Evolutionary conservation across 2,113 vertebrate genomes (phyloP).

Genomic region (Polypterus bichir): DNA sequence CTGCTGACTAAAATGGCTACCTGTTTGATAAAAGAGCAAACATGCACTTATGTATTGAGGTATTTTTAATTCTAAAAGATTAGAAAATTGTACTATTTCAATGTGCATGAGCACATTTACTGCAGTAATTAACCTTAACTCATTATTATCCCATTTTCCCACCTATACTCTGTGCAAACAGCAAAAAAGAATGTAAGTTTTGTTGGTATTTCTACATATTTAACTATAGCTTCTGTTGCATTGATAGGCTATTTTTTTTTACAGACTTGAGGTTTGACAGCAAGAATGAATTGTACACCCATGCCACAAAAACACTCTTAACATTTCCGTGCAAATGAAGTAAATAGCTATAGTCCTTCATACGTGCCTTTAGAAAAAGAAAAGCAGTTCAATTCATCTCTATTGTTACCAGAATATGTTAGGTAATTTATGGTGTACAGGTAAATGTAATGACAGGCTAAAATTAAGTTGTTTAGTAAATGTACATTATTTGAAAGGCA

Average conservation of each 20-base stretch:
- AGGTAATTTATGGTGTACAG: background rate
- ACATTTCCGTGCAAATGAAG: too few species aligned
- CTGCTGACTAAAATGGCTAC: too few species aligned
- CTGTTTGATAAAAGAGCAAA: too few species aligned
- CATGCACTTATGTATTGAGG: conserved; percentile 13
- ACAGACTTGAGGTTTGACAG: too few species aligned
- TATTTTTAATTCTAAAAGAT: conserved; percentile 23
- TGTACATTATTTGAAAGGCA: background rate
- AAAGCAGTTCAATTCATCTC: background rate
- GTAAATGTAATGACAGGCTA: background rate
- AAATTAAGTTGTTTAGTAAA: background rate
- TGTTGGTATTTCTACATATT: too few species aligned
- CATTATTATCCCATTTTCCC: conserved; percentile 11
- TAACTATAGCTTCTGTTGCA: too few species aligned
- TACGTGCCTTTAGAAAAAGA: too few species aligned
- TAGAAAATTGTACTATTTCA: conserved; percentile 4
- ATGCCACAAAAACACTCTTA: too few species aligned
- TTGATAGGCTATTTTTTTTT: too few species aligned
- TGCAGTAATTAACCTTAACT: background rate
- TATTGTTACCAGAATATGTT: background rate
- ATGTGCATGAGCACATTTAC: conserved; percentile 9
- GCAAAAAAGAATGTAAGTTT: background rate
- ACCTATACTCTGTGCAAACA: background rate
- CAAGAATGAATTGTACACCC: too few species aligned
- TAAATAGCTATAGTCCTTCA: too few species aligned